Evolutionary conservation across 2,888 invertebrate genomes (phyloP).

Genomic region (Allygus modestus): DNA sequence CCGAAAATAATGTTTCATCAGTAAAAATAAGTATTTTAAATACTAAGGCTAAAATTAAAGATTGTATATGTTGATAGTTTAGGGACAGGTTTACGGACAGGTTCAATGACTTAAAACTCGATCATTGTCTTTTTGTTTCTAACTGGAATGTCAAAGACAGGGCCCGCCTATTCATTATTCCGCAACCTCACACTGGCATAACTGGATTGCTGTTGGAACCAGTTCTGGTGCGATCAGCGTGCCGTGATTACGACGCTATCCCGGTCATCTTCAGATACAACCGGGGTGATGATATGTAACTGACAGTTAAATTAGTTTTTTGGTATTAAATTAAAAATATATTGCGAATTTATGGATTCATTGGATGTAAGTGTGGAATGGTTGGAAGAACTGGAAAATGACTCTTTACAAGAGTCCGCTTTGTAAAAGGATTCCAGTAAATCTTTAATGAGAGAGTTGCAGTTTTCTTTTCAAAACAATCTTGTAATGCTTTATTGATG

Average conservation of each 20-base stretch:
- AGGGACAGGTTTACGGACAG: background rate
- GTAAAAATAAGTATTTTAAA: no score
- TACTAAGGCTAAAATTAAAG: no score
- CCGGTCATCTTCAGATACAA: background rate
- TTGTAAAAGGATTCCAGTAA: no score
- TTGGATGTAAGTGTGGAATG: background rate
- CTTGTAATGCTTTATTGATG: no score
- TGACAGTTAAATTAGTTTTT: background rate
- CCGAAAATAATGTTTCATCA: no score
- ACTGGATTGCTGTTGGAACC: constrained; percentile 31
- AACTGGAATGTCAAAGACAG: constrained; percentile 32
- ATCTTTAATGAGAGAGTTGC: no score
- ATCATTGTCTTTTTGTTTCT: background rate
- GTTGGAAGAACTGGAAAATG: background rate
- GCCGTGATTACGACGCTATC: background rate
- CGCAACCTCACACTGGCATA: background rate
- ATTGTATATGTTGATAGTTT: no score
- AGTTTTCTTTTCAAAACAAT: no score
- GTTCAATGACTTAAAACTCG: constrained; percentile 25
- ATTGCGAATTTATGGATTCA: background rate
- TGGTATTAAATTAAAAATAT: background rate
- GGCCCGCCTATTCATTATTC: constrained; percentile 34
- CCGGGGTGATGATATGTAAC: background rate
- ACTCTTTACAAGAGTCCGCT: no score
- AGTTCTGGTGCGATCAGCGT: background rate